These are phyloP conservation scores for Sinosuthora webbiana DNA, from an alignment of 2,113 vertebrate genomes.

Conservation along the genomic window DNA sequence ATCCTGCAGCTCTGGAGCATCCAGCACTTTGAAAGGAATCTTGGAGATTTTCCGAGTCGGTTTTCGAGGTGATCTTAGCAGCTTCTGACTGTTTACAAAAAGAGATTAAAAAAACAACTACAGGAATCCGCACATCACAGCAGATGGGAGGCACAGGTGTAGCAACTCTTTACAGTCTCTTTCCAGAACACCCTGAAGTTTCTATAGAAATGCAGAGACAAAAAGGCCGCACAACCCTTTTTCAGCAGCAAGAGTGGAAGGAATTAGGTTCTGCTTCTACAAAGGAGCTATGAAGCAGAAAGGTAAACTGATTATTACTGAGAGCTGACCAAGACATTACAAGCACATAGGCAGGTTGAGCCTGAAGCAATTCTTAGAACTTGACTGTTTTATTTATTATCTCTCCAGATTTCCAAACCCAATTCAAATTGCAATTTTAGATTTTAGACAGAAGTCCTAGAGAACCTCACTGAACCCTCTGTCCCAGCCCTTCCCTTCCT, in stretches of 20 bases:
- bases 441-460: not conserved
- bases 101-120: not conserved
- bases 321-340: not conserved
- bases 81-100: slow-evolving; percentile 83
- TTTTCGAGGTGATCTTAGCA: slow-evolving; percentile 93
- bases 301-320: not conserved
- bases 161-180: not conserved
- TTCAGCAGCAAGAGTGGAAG: not conserved
- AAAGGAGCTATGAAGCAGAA: not conserved
- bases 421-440: not conserved
- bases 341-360: not conserved
- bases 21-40: slow-evolving; percentile 97
- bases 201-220: not conserved
- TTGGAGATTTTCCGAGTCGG: slow-evolving; percentile 98
- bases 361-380: not conserved
- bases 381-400: too few species aligned
- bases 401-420: not conserved
- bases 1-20: slow-evolving; percentile 95
- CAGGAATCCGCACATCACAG: not conserved
- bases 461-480: not conserved
- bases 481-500: not conserved
- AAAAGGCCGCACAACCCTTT: not conserved
- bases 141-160: not conserved
- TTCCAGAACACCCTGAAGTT: not conserved
- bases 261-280: not conserved